Evolutionary conservation across 2,888 invertebrate species (phyloP), one percentile per base, ranked within the genome.

Genomic region (Pseudococcus longispinus): DNA sequence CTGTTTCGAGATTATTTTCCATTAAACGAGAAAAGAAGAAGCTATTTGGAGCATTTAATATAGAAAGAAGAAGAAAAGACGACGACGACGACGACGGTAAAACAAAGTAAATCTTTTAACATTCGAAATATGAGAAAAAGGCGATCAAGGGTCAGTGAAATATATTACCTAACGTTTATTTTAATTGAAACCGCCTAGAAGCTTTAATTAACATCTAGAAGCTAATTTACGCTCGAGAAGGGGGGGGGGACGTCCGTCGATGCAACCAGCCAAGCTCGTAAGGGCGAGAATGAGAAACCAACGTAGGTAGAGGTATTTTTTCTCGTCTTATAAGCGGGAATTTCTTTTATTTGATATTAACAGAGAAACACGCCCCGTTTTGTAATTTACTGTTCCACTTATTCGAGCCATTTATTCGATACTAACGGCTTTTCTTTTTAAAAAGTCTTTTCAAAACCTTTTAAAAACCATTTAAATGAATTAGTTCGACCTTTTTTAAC

Each of bases 321-420:
- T 55, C 46, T 46, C 13, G 13, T 55, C 55, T 46, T 51, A 83
- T 32, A 70, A n/a, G 20, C 18, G 32, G 85, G 65, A 65, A 85
- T 85, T 85, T 85, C 70, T 85, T 85, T 85, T 85, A 85, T 85
- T 85, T 60, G 85, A 85, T 85, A 85, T 85, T 65, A 37, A 85
- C 85, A 44, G 32, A 32, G 23, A 46, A 65, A 37, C 70, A 85
- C 85, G 85, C 85, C 85, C 85, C 26, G 18, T 42, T 42, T 70
- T 42, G 85, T 70, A 85, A 85, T 85, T 85, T 70, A 85, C 70
- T 85, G 70, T 85, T 65, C 84, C 37, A 85, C 60, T 85, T 65
- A 85, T 85, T 70, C 77, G 70, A 70, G 70, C 70, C 70, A 70
- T 70, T 70, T 70, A 70, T 70, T 70, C 70, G 70, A 70, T 70